phyloP scores from a whole-genome alignment of 2,113 vertebrate species.

The Cyprinus carpio region DNA sequence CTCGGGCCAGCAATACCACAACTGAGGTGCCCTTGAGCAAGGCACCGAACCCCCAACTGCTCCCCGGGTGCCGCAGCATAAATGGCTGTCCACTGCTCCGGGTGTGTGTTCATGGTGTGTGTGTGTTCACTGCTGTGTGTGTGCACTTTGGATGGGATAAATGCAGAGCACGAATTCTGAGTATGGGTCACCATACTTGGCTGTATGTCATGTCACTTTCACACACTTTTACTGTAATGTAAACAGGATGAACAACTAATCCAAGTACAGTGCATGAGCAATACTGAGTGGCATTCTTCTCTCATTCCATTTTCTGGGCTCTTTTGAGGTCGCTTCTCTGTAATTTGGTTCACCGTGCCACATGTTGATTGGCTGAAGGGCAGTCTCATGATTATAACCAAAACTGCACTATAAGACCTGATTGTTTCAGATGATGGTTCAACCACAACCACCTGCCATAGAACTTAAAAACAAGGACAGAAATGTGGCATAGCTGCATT shows the following conservation, averaged over 20 bases:
- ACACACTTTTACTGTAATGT: no score
- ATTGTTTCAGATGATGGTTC: slow-evolving; percentile 25
- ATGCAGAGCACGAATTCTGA: no score
- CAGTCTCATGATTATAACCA: slow-evolving; percentile 32
- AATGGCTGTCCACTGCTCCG: no score
- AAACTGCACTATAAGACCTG: background rate
- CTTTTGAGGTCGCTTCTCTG: background rate
- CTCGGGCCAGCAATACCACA: no score
- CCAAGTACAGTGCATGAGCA: background rate
- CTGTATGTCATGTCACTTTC: no score
- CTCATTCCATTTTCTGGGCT: background rate
- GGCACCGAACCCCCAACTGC: no score
- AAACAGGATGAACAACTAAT: slow-evolving; percentile 4
- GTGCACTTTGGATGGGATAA: no score
- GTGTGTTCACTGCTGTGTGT: no score
- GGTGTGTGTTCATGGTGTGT: no score
- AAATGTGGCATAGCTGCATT: slow-evolving; percentile 35
- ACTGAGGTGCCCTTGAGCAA: no score
- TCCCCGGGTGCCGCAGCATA: no score
- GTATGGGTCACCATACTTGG: no score
- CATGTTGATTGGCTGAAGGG: slow-evolving; percentile 23
- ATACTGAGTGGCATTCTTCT: background rate
- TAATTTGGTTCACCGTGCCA: background rate
- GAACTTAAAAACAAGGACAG: slow-evolving; percentile 17
- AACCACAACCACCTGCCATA: slow-evolving; percentile 8